phyloP scores from a whole-genome alignment of 2,888 invertebrate species.

The Drosophila buzzatii region DNA sequence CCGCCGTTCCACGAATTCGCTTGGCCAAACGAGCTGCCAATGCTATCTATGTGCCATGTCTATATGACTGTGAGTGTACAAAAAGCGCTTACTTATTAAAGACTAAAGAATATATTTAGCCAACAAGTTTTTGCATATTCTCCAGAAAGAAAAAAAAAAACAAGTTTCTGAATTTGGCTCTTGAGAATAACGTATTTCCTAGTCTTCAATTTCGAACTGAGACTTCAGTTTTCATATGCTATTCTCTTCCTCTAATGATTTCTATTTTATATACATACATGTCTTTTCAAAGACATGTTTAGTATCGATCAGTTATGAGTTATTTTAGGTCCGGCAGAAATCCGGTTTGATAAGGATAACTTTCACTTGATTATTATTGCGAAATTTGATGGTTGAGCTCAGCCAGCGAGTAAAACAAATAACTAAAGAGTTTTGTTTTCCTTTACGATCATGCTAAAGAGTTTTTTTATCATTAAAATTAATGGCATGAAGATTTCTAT shows the following conservation, averaged over 20 bases:
- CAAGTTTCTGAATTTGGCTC: not conserved
- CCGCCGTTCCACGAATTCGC: conserved; percentile 21
- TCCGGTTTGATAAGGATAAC: conserved; percentile 25
- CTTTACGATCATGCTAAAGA: not conserved
- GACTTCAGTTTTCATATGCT: not conserved
- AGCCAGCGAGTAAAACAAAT: not conserved
- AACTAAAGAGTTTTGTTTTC: not conserved
- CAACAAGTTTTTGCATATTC: not conserved
- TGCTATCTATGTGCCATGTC: conserved; percentile 3
- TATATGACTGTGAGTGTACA: not conserved
- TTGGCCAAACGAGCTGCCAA: conserved; percentile 16
- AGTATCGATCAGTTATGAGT: not conserved
- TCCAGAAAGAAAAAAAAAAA: not conserved
- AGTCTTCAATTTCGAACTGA: not conserved
- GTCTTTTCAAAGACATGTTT: not conserved
- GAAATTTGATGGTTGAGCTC: not conserved
- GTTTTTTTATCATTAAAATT: not conserved
- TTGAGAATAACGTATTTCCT: not conserved
- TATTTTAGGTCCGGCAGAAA: conserved; percentile 7
- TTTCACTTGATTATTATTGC: conserved; percentile 26
- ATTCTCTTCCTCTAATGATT: not conserved
- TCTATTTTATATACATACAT: not conserved
- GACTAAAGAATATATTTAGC: not conserved
- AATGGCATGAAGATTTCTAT: not conserved
- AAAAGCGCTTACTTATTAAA: conserved; percentile 1